Percentiles rank a stretch among this genome's conserved stretches.
These are phyloP conservation scores for Galerucella calmariensis DNA, from an alignment of 2,888 invertebrate species.

Conservation along the genomic window DNA sequence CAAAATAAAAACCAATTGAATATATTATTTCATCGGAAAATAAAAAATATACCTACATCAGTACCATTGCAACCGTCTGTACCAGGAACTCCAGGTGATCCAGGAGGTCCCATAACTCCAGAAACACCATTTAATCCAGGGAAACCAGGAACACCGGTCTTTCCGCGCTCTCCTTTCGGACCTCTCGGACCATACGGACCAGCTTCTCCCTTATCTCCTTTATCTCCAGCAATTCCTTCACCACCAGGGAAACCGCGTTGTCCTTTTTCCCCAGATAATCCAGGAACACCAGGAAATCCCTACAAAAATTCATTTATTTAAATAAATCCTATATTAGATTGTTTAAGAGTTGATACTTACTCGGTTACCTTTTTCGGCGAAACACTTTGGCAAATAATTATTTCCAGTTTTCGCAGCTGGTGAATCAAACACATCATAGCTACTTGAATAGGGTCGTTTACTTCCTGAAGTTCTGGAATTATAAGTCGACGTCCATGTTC, in stretches of 20 bases:
- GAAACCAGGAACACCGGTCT: slow-evolving; percentile 88
- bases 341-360: slow-evolving; percentile 61
- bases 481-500: slow-evolving; percentile 14
- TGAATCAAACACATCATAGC: slow-evolving; percentile 66
- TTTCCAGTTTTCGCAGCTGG: slow-evolving; percentile 67
- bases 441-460: slow-evolving; percentile 62
- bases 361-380: slow-evolving; percentile 87
- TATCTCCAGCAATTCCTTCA: slow-evolving; percentile 87
- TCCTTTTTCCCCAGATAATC: slow-evolving; percentile 79
- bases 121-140: slow-evolving; percentile 81
- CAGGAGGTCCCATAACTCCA: slow-evolving; percentile 76
- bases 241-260: slow-evolving; percentile 83
- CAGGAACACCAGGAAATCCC: slow-evolving; percentile 81
- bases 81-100: slow-evolving; percentile 85
- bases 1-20: slow-evolving; percentile 12
- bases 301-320: slow-evolving; percentile 56
- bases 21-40: neutral
- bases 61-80: slow-evolving; percentile 96
- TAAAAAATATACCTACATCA: slow-evolving; percentile 73
- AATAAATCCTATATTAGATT: neutral
- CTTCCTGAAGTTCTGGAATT: slow-evolving; percentile 60
- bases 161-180: slow-evolving; percentile 86
- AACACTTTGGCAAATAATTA: slow-evolving; percentile 85
- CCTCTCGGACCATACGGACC: slow-evolving; percentile 86
- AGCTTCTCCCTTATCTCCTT: slow-evolving; percentile 89